Conservation (phyloP, 2,888 invertebrate genomes). For the Latrodectus hesperus region DNA sequence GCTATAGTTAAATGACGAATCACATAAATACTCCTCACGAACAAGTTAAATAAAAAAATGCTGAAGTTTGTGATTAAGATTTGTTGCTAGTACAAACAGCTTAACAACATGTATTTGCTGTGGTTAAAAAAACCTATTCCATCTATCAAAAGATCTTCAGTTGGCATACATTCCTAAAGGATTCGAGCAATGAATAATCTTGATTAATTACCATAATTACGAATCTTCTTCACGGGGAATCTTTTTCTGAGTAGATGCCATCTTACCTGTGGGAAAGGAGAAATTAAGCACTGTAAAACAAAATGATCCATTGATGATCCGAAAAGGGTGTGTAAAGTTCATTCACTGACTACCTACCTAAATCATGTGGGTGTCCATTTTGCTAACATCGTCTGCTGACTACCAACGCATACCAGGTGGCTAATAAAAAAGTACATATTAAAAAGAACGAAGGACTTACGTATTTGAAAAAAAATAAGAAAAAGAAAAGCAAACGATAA, state of each 20-base stretch:
- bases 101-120: no score
- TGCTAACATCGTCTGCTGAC: slow-evolving; percentile 10
- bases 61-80: no score
- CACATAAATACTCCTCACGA: no score
- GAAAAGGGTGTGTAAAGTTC: slow-evolving; percentile 54
- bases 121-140: no score
- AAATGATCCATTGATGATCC: not conserved
- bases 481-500: no score
- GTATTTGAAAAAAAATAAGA: not conserved
- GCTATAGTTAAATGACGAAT: no score
- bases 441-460: not conserved
- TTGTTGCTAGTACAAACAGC: no score
- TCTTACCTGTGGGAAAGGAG: not conserved
- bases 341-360: slow-evolving; percentile 53
- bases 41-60: no score
- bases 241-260: not conserved
- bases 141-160: not conserved
- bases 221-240: not conserved
- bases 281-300: not conserved
- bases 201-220: slow-evolving; percentile 1
- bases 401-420: slow-evolving; percentile 23
- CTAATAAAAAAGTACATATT: not conserved
- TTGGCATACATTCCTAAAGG: not conserved
- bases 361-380: slow-evolving; percentile 40
- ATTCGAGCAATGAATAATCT: not conserved